Conservation (phyloP, 2,113 vertebrate genomes). For the Proterorhinus semilunaris region DNA sequence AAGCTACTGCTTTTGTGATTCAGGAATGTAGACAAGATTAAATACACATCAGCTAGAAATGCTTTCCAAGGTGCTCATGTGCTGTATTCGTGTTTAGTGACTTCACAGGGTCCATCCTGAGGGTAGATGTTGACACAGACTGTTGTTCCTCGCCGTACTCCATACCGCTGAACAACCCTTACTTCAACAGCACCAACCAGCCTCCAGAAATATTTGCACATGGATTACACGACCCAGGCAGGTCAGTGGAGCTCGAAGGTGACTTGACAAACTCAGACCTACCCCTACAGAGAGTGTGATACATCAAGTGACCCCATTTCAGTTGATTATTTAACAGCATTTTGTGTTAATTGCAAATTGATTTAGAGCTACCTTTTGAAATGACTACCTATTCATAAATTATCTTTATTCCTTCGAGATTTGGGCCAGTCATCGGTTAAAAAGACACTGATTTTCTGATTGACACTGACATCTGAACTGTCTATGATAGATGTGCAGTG, state of each 20-base stretch:
- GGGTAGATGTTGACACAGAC: slow-evolving; percentile 91
- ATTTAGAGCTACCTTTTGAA: neutral
- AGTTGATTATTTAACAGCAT: neutral
- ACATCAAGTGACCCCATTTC: neutral
- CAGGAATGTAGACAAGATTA: too few relatives aligned
- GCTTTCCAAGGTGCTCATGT: slow-evolving; percentile 25
- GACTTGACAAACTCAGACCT: neutral
- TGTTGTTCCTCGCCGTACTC: slow-evolving; percentile 85
- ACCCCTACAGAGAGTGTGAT: neutral
- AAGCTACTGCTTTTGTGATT: too few relatives aligned
- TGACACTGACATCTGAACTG: neutral
- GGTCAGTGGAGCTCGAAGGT: slow-evolving; percentile 76
- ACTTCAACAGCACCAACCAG: slow-evolving; percentile 98
- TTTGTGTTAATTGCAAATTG: neutral
- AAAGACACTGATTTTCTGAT: too few relatives aligned
- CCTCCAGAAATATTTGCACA: slow-evolving; percentile 98
- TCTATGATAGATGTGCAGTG: slow-evolving; percentile 85
- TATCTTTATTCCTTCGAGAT: neutral
- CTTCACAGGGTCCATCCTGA: slow-evolving; percentile 96
- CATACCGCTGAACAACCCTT: slow-evolving; percentile 92
- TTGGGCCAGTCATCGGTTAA: neutral
- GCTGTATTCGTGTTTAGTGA: slow-evolving; percentile 80
- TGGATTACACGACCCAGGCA: slow-evolving; percentile 96
- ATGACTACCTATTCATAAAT: neutral
- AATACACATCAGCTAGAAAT: neutral